Percentiles rank a stretch among this genome's conserved stretches.
phyloP scores from a whole-genome alignment of 2,113 vertebrate genomes.

The Eudyptes chrysolophus region DNA sequence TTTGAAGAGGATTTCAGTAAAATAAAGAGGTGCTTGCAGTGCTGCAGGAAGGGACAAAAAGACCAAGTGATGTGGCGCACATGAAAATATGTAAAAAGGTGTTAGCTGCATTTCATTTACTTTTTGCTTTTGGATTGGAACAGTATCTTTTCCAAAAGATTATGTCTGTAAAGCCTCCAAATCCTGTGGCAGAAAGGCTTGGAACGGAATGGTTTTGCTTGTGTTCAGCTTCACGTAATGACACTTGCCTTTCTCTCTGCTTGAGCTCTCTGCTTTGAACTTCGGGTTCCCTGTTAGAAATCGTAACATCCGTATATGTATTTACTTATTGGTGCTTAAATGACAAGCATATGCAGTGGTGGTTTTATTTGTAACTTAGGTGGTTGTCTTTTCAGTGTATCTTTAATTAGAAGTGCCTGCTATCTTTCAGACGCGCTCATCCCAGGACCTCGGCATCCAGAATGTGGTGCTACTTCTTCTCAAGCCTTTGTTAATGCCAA shows the following conservation, averaged over 20 bases:
- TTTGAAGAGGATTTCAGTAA: slow-evolving; percentile 7
- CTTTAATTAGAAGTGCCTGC: slow-evolving; percentile 49
- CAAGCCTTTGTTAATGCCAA: slow-evolving; percentile 26
- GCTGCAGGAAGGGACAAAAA: slow-evolving; percentile 5
- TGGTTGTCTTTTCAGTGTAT: neutral
- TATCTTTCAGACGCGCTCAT: neutral
- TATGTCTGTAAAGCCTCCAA: neutral
- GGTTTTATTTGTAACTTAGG: neutral
- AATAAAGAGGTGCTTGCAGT: neutral
- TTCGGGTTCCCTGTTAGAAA: neutral
- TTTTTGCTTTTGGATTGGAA: slow-evolving; percentile 29
- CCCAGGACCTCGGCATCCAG: neutral
- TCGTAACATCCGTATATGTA: neutral
- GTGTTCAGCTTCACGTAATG: neutral
- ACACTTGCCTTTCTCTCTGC: slow-evolving; percentile 20
- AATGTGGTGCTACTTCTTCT: slow-evolving; percentile 6
- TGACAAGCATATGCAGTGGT: neutral
- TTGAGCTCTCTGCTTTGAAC: slow-evolving; percentile 28
- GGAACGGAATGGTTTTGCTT: slow-evolving; percentile 4
- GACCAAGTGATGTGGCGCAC: neutral
- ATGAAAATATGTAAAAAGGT: neutral
- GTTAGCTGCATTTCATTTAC: neutral
- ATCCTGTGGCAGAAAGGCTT: slow-evolving; percentile 21
- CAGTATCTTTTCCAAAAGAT: neutral
- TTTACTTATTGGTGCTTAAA: slow-evolving; percentile 13